Conservation (phyloP, 2,797 vertebrate species). For the Australoheros facetus region DNA sequence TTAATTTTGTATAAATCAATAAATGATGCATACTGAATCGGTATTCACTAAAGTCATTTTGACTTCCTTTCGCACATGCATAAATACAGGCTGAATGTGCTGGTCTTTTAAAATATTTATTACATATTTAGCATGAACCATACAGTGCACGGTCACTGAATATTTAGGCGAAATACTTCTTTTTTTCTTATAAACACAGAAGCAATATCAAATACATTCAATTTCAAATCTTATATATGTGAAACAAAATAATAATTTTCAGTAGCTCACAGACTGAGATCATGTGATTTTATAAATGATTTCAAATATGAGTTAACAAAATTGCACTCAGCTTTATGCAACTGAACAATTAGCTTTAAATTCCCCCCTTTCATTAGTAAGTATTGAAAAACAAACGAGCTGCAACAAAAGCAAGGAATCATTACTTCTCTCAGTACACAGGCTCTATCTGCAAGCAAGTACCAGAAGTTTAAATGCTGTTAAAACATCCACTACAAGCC, state of each 20-base stretch:
- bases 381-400: conserved; percentile 33
- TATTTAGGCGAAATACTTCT: conserved; percentile 59
- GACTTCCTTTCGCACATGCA: background rate
- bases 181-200: conserved; percentile 57
- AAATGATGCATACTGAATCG: conserved; percentile 78
- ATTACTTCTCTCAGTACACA: conserved; percentile 17
- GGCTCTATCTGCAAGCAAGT: conserved; percentile 6
- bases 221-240: conserved; percentile 39
- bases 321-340: conserved; percentile 16
- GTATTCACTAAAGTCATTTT: conserved; percentile 18
- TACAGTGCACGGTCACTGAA: conserved; percentile 43
- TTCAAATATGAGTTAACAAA: conserved; percentile 39
- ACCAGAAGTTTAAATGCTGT: conserved; percentile 22
- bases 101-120: conserved; percentile 61
- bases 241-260: conserved; percentile 44
- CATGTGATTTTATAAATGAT: conserved; percentile 26
- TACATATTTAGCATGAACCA: conserved; percentile 47
- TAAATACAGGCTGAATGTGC: background rate
- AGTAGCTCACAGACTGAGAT: conserved; percentile 31
- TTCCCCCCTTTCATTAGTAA: background rate
- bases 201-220: conserved; percentile 54
- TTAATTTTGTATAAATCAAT: conserved; percentile 86
- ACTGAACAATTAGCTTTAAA: conserved; percentile 27
- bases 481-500: conserved; percentile 1
- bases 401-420: conserved; percentile 38